Evolutionary conservation across 2,797 vertebrate species (phyloP).

Genomic region (Ibycter americanus): DNA sequence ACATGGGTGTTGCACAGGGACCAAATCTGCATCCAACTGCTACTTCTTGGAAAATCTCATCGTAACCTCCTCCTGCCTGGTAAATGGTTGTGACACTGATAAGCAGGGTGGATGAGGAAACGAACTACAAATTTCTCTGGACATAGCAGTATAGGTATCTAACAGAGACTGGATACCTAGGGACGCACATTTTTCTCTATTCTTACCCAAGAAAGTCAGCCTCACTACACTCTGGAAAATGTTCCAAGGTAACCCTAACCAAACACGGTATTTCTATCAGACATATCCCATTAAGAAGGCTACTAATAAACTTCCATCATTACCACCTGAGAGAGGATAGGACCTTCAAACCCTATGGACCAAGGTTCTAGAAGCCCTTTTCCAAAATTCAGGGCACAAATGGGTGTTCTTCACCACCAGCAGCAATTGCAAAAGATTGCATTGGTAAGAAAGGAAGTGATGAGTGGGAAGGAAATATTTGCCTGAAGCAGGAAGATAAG

Average conservation of each 20-base stretch:
- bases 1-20: accelerated
- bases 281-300: neutral
- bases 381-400: neutral
- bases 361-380: neutral
- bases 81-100: neutral
- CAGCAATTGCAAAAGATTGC: neutral
- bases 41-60: neutral
- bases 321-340: neutral
- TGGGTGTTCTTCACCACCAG: neutral
- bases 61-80: neutral
- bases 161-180: neutral
- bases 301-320: neutral
- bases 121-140: neutral
- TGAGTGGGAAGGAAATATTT: neutral
- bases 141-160: neutral
- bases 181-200: neutral
- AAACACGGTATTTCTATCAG: neutral
- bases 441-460: neutral
- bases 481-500: neutral
- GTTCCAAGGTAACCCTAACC: neutral
- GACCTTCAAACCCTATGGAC: neutral
- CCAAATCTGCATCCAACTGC: neutral
- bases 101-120: neutral
- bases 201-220: neutral
- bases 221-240: neutral